These are phyloP conservation scores for Cercopithecus mona DNA, from an alignment of 2,113 vertebrate species.

Conservation along the genomic window DNA sequence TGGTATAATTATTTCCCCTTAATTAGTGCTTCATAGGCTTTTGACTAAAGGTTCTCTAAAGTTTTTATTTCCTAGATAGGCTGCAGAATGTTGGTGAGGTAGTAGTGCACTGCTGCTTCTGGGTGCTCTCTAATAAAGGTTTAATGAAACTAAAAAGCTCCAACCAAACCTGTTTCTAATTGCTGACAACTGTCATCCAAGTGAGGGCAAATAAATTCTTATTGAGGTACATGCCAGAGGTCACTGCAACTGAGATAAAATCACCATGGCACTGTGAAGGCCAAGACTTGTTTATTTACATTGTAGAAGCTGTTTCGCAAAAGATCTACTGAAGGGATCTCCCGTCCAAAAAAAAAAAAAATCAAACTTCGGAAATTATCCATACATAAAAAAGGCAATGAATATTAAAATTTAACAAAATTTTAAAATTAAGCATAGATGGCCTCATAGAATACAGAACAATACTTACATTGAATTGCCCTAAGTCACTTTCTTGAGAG, in stretches of 20 bases:
- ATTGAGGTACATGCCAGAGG: slow-evolving; percentile 7
- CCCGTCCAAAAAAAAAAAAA: neutral
- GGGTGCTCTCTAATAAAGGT: neutral
- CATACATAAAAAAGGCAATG: neutral
- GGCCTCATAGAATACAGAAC: neutral
- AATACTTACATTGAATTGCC: neutral
- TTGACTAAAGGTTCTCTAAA: neutral
- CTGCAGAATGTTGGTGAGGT: neutral
- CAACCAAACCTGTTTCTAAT: neutral
- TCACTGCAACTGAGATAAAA: slow-evolving; percentile 23
- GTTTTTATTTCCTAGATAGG: slow-evolving; percentile 9
- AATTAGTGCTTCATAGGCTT: neutral
- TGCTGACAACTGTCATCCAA: slow-evolving; percentile 49
- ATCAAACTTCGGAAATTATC: neutral
- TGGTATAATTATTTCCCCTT: neutral
- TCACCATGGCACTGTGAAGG: neutral
- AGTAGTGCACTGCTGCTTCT: neutral
- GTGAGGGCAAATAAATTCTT: slow-evolving; percentile 27
- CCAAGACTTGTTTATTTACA: slow-evolving; percentile 30
- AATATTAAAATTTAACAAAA: slow-evolving; percentile 38
- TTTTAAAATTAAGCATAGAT: slow-evolving; percentile 29
- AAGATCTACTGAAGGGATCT: neutral
- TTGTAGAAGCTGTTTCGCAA: slow-evolving; percentile 35
- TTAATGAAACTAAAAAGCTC: neutral
- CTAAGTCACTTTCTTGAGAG: neutral